phyloP scores from a whole-genome alignment of 2,888 invertebrate genomes.

The Cheiracanthium punctorium region DNA sequence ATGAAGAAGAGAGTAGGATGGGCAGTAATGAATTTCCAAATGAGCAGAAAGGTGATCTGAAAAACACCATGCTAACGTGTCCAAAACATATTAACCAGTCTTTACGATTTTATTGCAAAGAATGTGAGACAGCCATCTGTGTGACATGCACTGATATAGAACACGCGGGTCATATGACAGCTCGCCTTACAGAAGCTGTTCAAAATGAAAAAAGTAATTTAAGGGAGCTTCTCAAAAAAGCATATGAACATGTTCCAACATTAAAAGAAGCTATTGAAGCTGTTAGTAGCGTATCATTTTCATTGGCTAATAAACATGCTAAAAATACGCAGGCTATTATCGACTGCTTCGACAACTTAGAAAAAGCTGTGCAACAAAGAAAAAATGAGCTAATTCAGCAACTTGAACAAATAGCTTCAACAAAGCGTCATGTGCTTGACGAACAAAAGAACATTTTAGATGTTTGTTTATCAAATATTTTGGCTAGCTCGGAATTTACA shows the following conservation, averaged over 20 bases:
- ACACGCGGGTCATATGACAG: constrained; percentile 77
- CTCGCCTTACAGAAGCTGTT: constrained; percentile 77
- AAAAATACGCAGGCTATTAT: constrained; percentile 75
- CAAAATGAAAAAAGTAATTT: constrained; percentile 76
- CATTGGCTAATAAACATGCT: constrained; percentile 73
- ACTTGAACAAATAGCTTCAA: constrained; percentile 74
- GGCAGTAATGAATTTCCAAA: constrained; percentile 23
- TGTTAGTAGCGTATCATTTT: constrained; percentile 74
- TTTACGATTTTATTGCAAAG: constrained; percentile 77
- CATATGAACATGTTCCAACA: constrained; percentile 75
- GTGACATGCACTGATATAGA: constrained; percentile 78
- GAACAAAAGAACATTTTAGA: constrained; percentile 76
- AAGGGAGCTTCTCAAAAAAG: constrained; percentile 74
- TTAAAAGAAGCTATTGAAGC: constrained; percentile 75
- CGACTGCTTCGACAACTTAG: constrained; percentile 75
- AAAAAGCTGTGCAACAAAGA: constrained; percentile 75
- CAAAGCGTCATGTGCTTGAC: constrained; percentile 75
- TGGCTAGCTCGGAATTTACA: constrained; percentile 77
- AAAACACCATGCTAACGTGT: constrained; percentile 44
- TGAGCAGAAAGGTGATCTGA: constrained; percentile 35
- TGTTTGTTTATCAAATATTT: constrained; percentile 76
- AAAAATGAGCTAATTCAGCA: constrained; percentile 75
- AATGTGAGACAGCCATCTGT: constrained; percentile 79
- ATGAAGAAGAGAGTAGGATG: constrained; percentile 41
- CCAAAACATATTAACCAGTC: constrained; percentile 60